phyloP scores from a whole-genome alignment of 2,113 vertebrate species.

The Barnardius zonarius region DNA sequence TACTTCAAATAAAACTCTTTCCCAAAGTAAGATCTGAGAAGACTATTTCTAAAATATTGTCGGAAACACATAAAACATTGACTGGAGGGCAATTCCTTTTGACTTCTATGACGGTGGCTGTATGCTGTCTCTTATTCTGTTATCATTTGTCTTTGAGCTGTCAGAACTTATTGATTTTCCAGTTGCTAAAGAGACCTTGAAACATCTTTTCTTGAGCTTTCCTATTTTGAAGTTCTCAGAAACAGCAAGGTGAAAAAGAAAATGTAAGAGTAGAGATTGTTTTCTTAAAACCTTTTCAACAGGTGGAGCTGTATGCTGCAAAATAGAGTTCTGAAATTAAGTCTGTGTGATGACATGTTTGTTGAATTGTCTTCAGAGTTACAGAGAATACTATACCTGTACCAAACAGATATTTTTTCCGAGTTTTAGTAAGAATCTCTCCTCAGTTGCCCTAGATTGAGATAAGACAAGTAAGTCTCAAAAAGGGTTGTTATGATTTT shows the following conservation, averaged over 20 bases:
- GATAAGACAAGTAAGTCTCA: not conserved
- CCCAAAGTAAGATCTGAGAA: not conserved
- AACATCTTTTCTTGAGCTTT: not conserved
- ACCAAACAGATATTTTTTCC: not conserved
- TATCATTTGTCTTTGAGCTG: not conserved
- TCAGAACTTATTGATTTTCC: not conserved
- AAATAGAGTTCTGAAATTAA: not conserved
- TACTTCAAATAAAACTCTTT: not conserved
- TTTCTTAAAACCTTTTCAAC: slow-evolving; percentile 26
- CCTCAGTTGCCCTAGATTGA: not conserved
- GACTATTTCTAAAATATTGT: not conserved
- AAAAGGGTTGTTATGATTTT: not conserved
- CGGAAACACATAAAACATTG: not conserved
- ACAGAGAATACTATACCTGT: not conserved
- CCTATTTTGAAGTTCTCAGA: not conserved
- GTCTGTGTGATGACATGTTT: not conserved
- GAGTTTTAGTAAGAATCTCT: not conserved
- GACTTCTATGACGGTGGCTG: not conserved
- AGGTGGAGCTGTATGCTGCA: slow-evolving; percentile 36
- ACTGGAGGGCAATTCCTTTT: not conserved
- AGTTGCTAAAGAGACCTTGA: not conserved
- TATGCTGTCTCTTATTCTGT: not conserved
- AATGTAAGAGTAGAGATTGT: not conserved
- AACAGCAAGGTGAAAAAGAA: not conserved
- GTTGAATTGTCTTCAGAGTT: not conserved